Evolutionary conservation across 92 coral and sea anemone genomes (phyloP), one percentile per base, ranked within the genome.

Genomic region (Palythoa grandis): DNA sequence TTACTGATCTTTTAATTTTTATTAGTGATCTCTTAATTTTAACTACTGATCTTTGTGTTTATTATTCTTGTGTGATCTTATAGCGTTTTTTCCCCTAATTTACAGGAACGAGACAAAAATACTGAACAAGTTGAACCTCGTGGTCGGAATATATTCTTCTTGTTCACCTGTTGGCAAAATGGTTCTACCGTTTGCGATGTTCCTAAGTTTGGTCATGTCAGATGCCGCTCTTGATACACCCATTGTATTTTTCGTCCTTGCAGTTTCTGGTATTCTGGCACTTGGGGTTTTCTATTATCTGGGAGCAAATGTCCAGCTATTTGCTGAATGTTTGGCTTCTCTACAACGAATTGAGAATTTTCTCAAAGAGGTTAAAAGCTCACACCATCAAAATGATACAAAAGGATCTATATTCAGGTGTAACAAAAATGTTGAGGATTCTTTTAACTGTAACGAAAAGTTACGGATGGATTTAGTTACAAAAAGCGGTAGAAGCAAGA

Each of bases 301-400:
- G 19, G 76, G 76, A 39, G 11, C 22, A 11, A 71, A 19, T 15
- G 12, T 71, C 10, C 76, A 71, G 52, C 3, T 35, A 25, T 71
- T 71, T 39, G 76, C 76, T 15, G 76, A 71, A 71, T 38, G 76
- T 39, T 71, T 37, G 52, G 25, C 76, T 15, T 71, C 76, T 71
- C 20, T 71, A 16, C 6, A 13, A 5, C 48, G 76, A 71, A 39
- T 71, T 71, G 20, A 71, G 50, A 20, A 39, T 6, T 71, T 71
- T 71, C 48, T 71, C 2, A 12, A 15, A 22, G 20, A 71, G 37
- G 52, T 1, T 35, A 52, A 71, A 71, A 14, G 11, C 37, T 71
- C 37, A 71, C 7, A 11, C 4, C 48, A 0, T 11, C 7, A 13
- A 25, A 10, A 22, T 68, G 13, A 68, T 7, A n/a, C 72, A 22